Evolutionary conservation across 1,140 invertebrate species (phyloP).

Genomic region (Palaemon carinicauda): DNA sequence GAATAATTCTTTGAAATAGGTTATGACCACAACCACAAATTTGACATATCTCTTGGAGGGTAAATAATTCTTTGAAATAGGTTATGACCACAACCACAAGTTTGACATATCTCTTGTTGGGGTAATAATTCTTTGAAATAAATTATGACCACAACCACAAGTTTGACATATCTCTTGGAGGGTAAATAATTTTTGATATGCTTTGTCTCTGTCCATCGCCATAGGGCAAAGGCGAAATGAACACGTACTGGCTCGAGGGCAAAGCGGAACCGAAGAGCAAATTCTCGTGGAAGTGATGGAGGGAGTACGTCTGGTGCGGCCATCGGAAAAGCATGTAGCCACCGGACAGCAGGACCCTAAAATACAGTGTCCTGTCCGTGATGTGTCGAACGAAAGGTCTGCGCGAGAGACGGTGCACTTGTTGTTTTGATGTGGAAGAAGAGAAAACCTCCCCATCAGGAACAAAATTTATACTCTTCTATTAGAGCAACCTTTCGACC

Average conservation of each 20-base stretch:
- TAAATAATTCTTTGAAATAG: not conserved
- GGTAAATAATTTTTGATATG: not conserved
- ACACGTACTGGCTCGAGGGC: constrained; percentile 83
- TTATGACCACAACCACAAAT: no score
- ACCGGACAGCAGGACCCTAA: not conserved
- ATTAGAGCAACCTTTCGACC: no score
- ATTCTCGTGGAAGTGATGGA: not conserved
- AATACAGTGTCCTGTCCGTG: not conserved
- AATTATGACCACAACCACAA: no score
- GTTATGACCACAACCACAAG: no score
- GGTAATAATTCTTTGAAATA: not conserved
- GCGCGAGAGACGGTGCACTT: no score
- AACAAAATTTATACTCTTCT: no score
- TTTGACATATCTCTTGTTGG: not conserved
- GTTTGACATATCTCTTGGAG: not conserved
- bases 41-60: not conserved
- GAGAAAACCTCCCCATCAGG: no score
- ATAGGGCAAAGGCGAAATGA: constrained; percentile 84
- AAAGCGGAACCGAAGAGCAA: not conserved
- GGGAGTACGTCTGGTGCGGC: not conserved
- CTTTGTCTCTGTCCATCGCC: not conserved
- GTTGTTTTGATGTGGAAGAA: no score
- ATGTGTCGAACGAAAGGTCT: not conserved
- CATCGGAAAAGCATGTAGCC: no score
- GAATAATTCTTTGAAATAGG: not conserved